phyloP scores from a whole-genome alignment of 2,797 vertebrate species.

The Poliocrania exsul region DNA sequence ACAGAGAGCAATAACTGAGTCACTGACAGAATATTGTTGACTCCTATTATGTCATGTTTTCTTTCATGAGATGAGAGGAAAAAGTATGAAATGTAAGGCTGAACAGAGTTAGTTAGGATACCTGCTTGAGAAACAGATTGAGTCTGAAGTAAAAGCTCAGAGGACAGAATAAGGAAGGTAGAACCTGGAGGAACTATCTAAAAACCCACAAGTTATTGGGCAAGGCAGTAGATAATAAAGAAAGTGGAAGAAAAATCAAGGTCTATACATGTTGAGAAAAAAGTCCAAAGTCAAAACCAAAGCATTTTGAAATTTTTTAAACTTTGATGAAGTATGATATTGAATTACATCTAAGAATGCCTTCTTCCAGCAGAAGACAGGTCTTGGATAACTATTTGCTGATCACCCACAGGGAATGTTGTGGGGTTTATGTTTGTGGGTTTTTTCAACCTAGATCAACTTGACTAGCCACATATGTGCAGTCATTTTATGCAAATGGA shows the following conservation, averaged over 20 bases:
- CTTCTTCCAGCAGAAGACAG: background rate
- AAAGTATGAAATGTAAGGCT: background rate
- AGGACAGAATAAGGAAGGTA: background rate
- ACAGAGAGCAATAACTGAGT: background rate
- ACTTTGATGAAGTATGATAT: background rate
- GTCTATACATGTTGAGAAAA: background rate
- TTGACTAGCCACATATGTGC: background rate
- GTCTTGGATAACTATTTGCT: background rate
- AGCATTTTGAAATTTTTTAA: background rate
- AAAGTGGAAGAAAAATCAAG: background rate
- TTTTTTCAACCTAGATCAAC: background rate
- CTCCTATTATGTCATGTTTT: background rate
- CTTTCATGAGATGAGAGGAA: background rate
- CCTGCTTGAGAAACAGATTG: background rate
- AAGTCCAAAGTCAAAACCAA: background rate
- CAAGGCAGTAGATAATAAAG: background rate
- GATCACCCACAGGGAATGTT: background rate
- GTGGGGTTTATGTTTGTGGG: background rate
- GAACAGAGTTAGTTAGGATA: background rate
- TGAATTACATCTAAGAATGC: background rate
- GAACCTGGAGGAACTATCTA: background rate
- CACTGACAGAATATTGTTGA: background rate
- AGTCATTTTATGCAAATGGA: background rate
- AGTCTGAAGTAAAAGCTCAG: background rate
- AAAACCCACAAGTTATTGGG: background rate